Conservation (phyloP, 92 coral and sea anemone species). For the Anthopleura xanthogrammica region DNA sequence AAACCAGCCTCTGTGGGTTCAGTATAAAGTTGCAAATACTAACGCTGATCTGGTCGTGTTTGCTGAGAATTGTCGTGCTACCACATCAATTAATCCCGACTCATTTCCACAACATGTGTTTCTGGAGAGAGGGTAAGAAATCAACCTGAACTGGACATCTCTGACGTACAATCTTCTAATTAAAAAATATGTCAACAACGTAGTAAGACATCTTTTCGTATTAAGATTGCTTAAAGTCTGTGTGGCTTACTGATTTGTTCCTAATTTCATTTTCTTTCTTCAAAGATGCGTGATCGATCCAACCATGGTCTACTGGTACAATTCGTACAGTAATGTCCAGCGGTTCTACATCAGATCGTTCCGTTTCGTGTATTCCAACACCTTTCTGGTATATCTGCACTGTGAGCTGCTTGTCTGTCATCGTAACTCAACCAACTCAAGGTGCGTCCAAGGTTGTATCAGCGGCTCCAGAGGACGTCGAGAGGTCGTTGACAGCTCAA, state of each 20-base stretch:
- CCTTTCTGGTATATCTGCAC: constrained; percentile 7
- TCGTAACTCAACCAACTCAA: constrained; percentile 14
- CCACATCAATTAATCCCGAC: constrained; percentile 1
- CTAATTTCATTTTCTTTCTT: neutral
- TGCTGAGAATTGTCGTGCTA: constrained; percentile 30
- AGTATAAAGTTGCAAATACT: constrained; percentile 5
- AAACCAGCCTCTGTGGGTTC: constrained; percentile 15
- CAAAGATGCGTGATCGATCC: constrained; percentile 1
- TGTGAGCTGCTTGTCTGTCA: constrained; percentile 29
- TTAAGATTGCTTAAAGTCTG: neutral
- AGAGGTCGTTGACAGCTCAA: neutral
- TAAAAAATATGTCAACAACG: too few species aligned
- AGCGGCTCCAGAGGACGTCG: neutral
- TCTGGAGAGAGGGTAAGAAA: constrained; percentile 16
- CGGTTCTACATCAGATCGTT: constrained; percentile 20
- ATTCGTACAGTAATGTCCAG: constrained; percentile 2
- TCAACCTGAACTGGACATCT: neutral
- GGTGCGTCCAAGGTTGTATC: constrained; percentile 25
- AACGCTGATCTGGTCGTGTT: constrained; percentile 25
- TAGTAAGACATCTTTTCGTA: too few species aligned
- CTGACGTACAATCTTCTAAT: too few species aligned
- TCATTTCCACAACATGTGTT: constrained; percentile 16
- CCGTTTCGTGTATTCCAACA: constrained; percentile 11
- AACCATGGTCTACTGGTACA: constrained; percentile 9
- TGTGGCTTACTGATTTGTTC: neutral